These are phyloP conservation scores for Drosophila mojavensis DNA, from an alignment of 1,140 invertebrate species.

Conservation along the genomic window DNA sequence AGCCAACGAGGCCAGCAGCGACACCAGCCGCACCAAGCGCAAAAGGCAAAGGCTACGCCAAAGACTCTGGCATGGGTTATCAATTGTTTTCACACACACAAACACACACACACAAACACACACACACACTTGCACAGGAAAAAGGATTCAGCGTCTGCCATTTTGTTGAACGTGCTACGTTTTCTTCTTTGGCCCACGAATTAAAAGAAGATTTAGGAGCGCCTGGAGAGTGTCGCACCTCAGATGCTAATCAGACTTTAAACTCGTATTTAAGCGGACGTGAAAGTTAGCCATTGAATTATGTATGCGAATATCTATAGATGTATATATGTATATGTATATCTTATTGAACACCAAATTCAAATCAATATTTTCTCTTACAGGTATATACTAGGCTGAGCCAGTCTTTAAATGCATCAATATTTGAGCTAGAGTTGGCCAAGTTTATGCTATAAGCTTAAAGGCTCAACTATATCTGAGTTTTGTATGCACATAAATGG, in stretches of 20 bases:
- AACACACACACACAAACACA: no score
- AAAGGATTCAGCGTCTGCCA: constrained; percentile 52
- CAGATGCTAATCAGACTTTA: constrained; percentile 13
- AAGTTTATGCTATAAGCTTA: no score
- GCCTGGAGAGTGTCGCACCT: constrained; percentile 8
- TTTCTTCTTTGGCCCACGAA: constrained; percentile 31
- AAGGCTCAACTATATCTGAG: no score
- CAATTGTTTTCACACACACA: constrained; percentile 38
- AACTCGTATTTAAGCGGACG: not conserved
- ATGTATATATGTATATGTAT: no score
- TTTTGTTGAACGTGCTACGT: constrained; percentile 53
- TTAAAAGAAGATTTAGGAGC: constrained; percentile 30
- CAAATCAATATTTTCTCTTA: no score
- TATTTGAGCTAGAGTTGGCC: no score
- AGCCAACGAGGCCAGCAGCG: not conserved
- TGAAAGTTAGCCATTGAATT: no score
- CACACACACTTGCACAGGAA: not conserved
- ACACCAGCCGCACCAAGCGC: not conserved
- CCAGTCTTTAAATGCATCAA: no score
- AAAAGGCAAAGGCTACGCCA: not conserved
- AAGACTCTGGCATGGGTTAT: constrained; percentile 11
- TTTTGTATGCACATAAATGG: no score
- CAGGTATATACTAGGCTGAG: no score
- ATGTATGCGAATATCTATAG: no score
- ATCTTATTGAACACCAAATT: no score